Conservation (phyloP, 2,797 vertebrate species). For the Ammospiza maritima region DNA sequence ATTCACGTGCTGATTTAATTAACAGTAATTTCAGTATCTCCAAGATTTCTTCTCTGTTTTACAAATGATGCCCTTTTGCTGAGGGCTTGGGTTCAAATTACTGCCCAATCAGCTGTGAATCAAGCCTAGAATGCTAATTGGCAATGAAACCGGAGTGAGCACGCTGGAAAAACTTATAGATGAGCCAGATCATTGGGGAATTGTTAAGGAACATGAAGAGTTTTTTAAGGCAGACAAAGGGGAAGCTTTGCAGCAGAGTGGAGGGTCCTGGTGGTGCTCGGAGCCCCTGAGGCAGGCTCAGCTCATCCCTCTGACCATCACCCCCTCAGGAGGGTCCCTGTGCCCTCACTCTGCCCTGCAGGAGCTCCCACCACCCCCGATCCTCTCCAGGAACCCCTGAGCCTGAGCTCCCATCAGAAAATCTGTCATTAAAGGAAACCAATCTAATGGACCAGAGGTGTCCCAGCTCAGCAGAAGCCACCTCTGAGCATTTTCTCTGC, state of each 20-base stretch:
- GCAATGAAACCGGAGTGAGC: slow-evolving; percentile 27
- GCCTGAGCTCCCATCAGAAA: background rate
- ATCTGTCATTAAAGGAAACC: too few species aligned
- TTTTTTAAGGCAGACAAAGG: background rate
- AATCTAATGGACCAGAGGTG: too few species aligned
- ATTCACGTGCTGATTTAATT: slow-evolving; percentile 51
- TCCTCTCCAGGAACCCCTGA: background rate
- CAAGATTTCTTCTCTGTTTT: slow-evolving; percentile 4
- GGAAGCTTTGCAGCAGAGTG: background rate
- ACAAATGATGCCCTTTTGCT: slow-evolving; percentile 51
- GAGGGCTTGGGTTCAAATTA: slow-evolving; percentile 18
- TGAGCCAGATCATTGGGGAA: background rate
- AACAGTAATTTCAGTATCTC: slow-evolving; percentile 33
- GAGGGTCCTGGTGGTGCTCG: background rate
- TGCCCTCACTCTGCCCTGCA: background rate
- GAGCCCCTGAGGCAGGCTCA: background rate
- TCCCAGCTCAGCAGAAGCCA: too few species aligned
- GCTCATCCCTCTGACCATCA: background rate
- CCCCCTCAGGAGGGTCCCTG: background rate
- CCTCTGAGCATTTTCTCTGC: too few species aligned
- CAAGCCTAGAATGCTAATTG: slow-evolving; percentile 31
- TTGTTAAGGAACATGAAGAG: background rate
- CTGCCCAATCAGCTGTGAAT: slow-evolving; percentile 9
- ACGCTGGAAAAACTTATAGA: background rate
- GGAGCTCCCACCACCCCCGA: background rate